These are phyloP conservation scores for Xiphophorus maculatus DNA, from an alignment of 2,113 vertebrate species.

Conservation along the genomic window DNA sequence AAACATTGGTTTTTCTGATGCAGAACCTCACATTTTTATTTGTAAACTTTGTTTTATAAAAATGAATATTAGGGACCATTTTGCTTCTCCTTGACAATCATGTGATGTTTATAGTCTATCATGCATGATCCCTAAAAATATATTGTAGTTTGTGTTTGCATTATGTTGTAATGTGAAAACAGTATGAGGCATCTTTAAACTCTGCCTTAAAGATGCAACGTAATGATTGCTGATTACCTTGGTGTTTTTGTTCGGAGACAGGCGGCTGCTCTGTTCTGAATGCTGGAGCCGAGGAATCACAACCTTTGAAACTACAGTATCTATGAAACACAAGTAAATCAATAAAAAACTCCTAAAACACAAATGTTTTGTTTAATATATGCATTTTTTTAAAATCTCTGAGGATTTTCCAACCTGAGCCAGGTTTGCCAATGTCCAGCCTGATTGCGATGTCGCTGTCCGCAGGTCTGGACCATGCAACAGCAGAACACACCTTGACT, in stretches of 20 bases:
- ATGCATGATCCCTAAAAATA: not conserved
- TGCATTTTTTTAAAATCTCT: not conserved
- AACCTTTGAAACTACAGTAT: constrained; percentile 84
- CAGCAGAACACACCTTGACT: constrained; percentile 77
- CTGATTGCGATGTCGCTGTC: constrained; percentile 71
- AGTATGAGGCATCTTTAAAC: not conserved
- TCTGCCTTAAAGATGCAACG: not conserved
- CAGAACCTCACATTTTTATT: not conserved
- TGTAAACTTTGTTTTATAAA: not conserved
- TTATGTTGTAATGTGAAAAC: not conserved
- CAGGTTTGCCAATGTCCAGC: constrained; percentile 51
- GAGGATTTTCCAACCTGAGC: constrained; percentile 40
- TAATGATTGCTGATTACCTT: constrained; percentile 79
- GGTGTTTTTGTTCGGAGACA: constrained; percentile 89
- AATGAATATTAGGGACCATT: not conserved
- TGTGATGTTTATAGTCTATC: not conserved
- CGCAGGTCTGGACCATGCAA: constrained; percentile 84
- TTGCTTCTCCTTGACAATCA: not conserved
- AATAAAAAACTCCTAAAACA: not conserved
- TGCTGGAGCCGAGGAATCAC: constrained; percentile 85
- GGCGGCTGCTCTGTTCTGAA: constrained; percentile 86
- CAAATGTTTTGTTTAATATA: not conserved
- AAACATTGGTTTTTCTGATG: too few relatives aligned
- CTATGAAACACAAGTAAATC: constrained; percentile 29
- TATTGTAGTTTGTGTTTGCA: not conserved